Evolutionary conservation across 1,140 invertebrate species (phyloP).

Genomic region (Cataglyphis hispanica): DNA sequence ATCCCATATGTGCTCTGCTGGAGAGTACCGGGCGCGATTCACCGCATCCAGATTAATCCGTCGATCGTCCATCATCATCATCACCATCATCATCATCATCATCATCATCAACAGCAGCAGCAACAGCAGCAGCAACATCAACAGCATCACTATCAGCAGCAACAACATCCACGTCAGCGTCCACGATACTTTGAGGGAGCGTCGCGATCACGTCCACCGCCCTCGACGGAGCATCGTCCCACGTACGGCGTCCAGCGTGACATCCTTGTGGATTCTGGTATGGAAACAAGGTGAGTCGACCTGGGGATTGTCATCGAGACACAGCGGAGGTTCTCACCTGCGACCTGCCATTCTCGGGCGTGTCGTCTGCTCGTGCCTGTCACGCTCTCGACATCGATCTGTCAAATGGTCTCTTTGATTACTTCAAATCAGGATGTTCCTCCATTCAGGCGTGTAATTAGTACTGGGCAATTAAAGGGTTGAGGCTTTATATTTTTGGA

Average conservation of each 20-base stretch:
- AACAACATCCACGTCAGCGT: slow-evolving; percentile 41
- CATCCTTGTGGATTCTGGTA: slow-evolving; percentile 74
- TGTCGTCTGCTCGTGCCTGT: not conserved
- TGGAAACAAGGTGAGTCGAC: slow-evolving; percentile 84
- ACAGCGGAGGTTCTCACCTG: not conserved
- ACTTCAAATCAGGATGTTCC: not conserved
- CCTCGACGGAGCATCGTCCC: slow-evolving; percentile 50
- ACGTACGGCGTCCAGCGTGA: slow-evolving; percentile 68
- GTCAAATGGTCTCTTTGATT: not conserved
- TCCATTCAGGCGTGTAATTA: not conserved
- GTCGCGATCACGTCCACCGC: slow-evolving; percentile 48
- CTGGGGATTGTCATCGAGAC: not conserved
- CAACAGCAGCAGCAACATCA: slow-evolving; percentile 30
- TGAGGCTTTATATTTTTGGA: not conserved
- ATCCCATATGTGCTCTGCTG: slow-evolving; percentile 83
- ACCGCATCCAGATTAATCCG: slow-evolving; percentile 70
- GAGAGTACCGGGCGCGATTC: slow-evolving; percentile 73
- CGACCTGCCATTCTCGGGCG: slow-evolving; percentile 19
- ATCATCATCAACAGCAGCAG: slow-evolving; percentile 58
- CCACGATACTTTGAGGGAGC: slow-evolving; percentile 49
- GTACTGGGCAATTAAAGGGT: slow-evolving; percentile 3
- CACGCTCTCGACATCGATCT: not conserved
- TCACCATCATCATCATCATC: slow-evolving; percentile 64
- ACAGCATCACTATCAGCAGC: slow-evolving; percentile 37
- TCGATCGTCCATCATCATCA: slow-evolving; percentile 52